Evolutionary conservation across 2,888 invertebrate genomes (phyloP).

Genomic region (Micoletzkya japonica): DNA sequence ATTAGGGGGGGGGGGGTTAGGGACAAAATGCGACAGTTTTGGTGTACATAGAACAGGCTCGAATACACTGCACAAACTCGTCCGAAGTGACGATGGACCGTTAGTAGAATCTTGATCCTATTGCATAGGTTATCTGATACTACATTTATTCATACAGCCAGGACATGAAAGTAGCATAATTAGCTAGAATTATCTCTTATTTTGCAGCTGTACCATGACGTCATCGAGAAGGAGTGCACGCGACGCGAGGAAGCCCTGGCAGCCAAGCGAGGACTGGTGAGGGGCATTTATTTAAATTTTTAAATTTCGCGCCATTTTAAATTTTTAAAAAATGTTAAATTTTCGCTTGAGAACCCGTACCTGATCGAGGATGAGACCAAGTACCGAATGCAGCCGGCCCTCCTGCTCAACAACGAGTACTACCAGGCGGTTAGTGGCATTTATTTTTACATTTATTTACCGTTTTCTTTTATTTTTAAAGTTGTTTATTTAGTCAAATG

Average conservation of each 20-base stretch:
- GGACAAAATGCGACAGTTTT: no score
- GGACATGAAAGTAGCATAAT: no score
- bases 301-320: not conserved
- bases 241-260: not conserved
- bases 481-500: not conserved
- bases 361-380: constrained; percentile 20
- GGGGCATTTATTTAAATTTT: not conserved
- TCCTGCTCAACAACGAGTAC: constrained; percentile 24
- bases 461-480: not conserved
- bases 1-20: no score
- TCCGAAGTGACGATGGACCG: no score
- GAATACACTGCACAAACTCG: no score
- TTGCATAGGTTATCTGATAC: no score
- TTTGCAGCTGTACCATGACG: not conserved
- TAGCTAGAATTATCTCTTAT: no score
- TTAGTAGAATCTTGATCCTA: no score
- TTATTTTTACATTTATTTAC: no score
- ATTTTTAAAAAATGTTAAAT: not conserved
- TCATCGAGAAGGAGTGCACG: not conserved
- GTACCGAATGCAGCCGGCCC: constrained; percentile 1
- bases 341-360: not conserved
- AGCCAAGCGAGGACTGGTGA: not conserved
- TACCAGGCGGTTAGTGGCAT: constrained; percentile 23
- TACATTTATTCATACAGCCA: no score
- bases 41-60: no score